phyloP scores from a whole-genome alignment of 2,797 vertebrate genomes.

The Tragopan temminckii region DNA sequence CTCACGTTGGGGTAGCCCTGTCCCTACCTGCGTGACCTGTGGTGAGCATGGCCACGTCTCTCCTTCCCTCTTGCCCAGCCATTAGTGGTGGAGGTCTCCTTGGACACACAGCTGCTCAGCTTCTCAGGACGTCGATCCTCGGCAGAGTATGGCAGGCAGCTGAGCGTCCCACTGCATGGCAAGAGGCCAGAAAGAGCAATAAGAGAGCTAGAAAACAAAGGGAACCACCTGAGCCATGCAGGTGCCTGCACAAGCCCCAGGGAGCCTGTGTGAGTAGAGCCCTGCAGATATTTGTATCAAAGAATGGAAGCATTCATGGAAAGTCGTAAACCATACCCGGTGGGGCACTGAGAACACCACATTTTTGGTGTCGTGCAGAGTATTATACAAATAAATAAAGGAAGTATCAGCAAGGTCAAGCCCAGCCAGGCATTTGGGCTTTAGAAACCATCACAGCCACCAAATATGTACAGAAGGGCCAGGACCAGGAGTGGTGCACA shows the following conservation, averaged over 20 bases:
- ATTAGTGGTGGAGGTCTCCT: conserved; percentile 72
- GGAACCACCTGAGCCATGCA: neutral
- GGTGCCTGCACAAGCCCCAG: neutral
- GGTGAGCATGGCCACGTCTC: conserved; percentile 76
- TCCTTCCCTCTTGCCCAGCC: conserved; percentile 83
- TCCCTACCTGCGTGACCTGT: conserved; percentile 85
- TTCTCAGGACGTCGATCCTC: conserved; percentile 76
- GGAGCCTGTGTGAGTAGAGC: neutral
- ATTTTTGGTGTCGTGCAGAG: neutral
- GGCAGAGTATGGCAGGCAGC: conserved; percentile 63
- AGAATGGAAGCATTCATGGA: neutral
- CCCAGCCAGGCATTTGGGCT: neutral
- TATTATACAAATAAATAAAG: neutral
- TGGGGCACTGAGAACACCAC: accelerated
- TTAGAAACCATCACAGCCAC: neutral
- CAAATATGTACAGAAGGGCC: accelerated
- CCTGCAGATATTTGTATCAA: conserved; percentile 23
- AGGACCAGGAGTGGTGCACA: neutral
- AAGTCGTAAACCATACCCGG: neutral
- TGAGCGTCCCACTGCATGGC: conserved; percentile 77
- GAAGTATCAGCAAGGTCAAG: neutral
- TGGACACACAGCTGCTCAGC: conserved; percentile 8
- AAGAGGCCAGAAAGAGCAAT: neutral
- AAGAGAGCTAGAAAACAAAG: neutral
- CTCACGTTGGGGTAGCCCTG: accelerated